Evolutionary conservation across 2,797 vertebrate genomes (phyloP).

Genomic region (Pseudocheirus occidentalis): DNA sequence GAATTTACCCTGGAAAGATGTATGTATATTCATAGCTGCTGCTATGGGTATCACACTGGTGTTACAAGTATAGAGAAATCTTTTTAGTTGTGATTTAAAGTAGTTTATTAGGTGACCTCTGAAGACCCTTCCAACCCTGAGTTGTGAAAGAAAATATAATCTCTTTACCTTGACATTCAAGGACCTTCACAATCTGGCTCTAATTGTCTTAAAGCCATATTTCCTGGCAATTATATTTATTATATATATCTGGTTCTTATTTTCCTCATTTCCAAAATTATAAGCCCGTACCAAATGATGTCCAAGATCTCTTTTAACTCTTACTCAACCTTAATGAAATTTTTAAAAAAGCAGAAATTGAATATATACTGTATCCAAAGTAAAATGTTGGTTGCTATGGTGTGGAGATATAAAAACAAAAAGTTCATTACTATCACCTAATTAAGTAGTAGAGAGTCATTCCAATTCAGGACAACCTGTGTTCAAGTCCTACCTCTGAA

Average conservation of each 20-base stretch:
- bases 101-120: too few relatives aligned
- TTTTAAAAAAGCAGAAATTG: background rate
- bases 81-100: background rate
- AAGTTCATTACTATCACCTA: background rate
- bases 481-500: background rate
- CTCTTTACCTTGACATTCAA: background rate
- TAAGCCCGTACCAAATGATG: background rate
- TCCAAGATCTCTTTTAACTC: conserved; percentile 6
- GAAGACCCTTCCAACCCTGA: background rate
- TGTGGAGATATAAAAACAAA: background rate
- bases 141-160: background rate
- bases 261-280: background rate
- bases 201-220: background rate
- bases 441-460: background rate
- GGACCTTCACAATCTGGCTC: background rate
- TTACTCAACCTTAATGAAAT: background rate
- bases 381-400: background rate
- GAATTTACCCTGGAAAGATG: too few relatives aligned
- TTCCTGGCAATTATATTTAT: background rate
- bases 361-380: background rate
- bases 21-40: too few relatives aligned
- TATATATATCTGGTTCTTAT: background rate
- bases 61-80: background rate
- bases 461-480: background rate
- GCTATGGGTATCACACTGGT: too few relatives aligned